Evolutionary conservation across 2,113 vertebrate genomes (phyloP).

Genomic region (Ovis canadensis): DNA sequence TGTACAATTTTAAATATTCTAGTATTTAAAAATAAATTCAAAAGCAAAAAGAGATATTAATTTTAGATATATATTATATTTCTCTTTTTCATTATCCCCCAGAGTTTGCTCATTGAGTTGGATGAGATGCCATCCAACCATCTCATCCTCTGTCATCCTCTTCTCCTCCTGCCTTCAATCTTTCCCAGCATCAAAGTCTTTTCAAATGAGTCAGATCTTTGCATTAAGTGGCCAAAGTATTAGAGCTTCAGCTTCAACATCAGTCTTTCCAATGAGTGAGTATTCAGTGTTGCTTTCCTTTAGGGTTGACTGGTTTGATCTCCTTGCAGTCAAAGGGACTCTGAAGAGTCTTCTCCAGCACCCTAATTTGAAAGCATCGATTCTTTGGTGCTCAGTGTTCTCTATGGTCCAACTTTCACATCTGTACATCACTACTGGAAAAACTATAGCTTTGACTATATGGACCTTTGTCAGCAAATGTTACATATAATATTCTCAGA

Average conservation of each 20-base stretch:
- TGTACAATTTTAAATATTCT: background rate
- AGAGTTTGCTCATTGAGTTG: background rate
- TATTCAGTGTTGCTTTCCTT: background rate
- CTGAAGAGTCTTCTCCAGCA: background rate
- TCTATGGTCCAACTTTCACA: background rate
- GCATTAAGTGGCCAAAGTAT: background rate
- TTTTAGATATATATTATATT: background rate
- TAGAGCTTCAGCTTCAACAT: background rate
- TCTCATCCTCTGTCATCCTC: background rate
- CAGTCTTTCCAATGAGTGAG: background rate
- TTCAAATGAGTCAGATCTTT: background rate
- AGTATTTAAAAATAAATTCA: background rate
- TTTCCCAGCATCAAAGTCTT: background rate
- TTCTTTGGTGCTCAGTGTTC: background rate
- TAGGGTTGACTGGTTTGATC: background rate
- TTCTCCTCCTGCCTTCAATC: background rate
- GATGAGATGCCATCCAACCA: background rate
- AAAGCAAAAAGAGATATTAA: background rate
- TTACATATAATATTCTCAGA: background rate
- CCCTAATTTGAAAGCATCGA: background rate
- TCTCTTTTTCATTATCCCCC: background rate
- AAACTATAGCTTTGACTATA: background rate
- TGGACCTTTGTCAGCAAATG: background rate
- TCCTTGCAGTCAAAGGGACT: background rate
- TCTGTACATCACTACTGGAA: background rate